Base-by-base conservation (phyloP, 2,888 invertebrate genomes). In the Didymodactylos carnosus region DNA sequence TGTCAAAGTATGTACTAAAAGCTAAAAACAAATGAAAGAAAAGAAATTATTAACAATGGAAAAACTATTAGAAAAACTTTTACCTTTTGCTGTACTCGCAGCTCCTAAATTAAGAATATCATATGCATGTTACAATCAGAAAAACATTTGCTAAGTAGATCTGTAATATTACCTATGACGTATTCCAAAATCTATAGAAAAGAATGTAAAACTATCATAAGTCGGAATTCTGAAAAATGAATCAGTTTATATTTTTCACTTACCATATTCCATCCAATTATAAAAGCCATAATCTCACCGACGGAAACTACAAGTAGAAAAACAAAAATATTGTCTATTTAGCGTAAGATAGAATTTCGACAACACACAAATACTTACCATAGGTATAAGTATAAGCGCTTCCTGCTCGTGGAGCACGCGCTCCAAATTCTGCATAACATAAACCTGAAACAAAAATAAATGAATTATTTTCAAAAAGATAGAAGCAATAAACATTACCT, bases 301-400 rank as follows among this genome's bases (percentile, higher is more conserved):
- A n/a, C n/a, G n/a, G n/a, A n/a, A n/a, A n/a, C n/a, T n/a, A n/a
- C n/a, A n/a, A n/a, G n/a, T n/a, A n/a, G n/a, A n/a, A n/a, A n/a
- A n/a, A n/a, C n/a, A n/a, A n/a, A n/a, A n/a, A n/a, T n/a, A n/a
- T n/a, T n/a, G n/a, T n/a, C n/a, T n/a, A n/a, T n/a, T n/a, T n/a
- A n/a, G n/a, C n/a, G n/a, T n/a, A n/a, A n/a, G n/a, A n/a, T n/a
- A n/a, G n/a, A n/a, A n/a, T n/a, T n/a, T n/a, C n/a, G 1, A 93
- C 93, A 73, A 93, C 89, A 72, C 91, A n/a, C n/a, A n/a, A n/a
- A n/a, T n/a, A n/a, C n/a, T n/a, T 90, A 29, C 93, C 92, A 82
- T 93, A 94, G 80, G 91, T 92, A 86, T 94, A 94, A 10, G 92
- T 88, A 80, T 94, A 94, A 0, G 93, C 94, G 0, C 92, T 92